Evolutionary conservation across 2,113 vertebrate species (phyloP).

Genomic region (Neodontobutis hainanensis): DNA sequence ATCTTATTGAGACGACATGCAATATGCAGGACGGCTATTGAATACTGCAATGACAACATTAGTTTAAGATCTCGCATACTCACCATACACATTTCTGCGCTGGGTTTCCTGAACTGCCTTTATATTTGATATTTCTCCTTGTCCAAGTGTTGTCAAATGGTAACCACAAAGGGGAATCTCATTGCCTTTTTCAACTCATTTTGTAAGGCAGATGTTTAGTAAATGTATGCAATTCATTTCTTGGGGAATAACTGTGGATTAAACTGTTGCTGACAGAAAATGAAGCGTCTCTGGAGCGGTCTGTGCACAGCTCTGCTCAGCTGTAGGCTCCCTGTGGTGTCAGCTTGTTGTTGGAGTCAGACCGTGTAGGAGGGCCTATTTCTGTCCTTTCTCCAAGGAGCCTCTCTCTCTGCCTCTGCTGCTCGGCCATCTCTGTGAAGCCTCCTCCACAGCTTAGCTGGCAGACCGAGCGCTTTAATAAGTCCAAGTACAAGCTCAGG

Average conservation of each 20-base stretch:
- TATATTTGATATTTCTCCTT: neutral
- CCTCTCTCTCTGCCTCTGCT: conserved; percentile 16
- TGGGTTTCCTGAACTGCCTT: too few relatives aligned
- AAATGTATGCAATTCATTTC: conserved; percentile 12
- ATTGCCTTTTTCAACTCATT: neutral
- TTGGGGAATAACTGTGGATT: conserved; percentile 40
- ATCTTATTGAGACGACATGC: too few relatives aligned
- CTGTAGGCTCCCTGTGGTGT: conserved; percentile 73
- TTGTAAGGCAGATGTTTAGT: neutral
- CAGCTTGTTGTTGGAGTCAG: conserved; percentile 72
- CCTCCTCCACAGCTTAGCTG: conserved; percentile 16
- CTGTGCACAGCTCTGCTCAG: conserved; percentile 67
- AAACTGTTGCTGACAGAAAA: conserved; percentile 39
- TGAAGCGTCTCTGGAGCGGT: conserved; percentile 30
- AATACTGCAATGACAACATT: too few relatives aligned
- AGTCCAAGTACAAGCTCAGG: conserved; percentile 24
- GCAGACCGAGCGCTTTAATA: neutral
- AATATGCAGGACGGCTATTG: too few relatives aligned
- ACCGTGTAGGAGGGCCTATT: conserved; percentile 78
- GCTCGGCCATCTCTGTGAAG: conserved; percentile 12
- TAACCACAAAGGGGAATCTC: too few relatives aligned
- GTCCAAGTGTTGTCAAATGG: neutral
- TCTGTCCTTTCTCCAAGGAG: conserved; percentile 63
- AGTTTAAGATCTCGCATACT: too few relatives aligned
- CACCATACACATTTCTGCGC: too few relatives aligned